A percentile compares a stretch with the other conserved stretches of the same genome.
Conservation (phyloP, 2,888 invertebrate species). For the Atethmia centrago region DNA sequence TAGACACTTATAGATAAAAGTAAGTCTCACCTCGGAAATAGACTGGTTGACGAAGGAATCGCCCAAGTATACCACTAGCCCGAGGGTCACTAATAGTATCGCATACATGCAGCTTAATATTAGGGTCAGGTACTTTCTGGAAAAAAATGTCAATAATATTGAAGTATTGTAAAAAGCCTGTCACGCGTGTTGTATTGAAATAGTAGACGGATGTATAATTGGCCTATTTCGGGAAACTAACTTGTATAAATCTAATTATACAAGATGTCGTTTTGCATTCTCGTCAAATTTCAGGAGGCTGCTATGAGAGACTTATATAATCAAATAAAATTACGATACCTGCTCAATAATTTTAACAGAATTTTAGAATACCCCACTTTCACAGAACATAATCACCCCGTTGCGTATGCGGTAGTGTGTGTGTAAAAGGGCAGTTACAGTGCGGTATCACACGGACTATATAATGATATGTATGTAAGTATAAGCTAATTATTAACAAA, state of each 20-base stretch:
- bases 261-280: too few relatives aligned
- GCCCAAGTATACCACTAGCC: constrained; percentile 91
- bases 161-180: neutral
- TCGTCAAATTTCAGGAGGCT: too few relatives aligned
- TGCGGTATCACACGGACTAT: too few relatives aligned
- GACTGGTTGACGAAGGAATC: constrained; percentile 89
- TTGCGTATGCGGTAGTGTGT: too few relatives aligned
- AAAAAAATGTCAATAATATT: constrained; percentile 56
- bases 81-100: constrained; percentile 92
- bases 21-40: constrained; percentile 89
- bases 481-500: neutral
- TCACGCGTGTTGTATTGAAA: neutral
- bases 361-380: too few relatives aligned
- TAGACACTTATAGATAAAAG: constrained; percentile 38
- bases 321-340: too few relatives aligned
- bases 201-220: neutral
- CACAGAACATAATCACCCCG: too few relatives aligned
- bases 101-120: constrained; percentile 93
- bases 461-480: too few relatives aligned
- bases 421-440: too few relatives aligned
- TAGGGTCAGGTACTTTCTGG: constrained; percentile 91
- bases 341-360: too few relatives aligned
- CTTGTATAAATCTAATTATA: neutral
- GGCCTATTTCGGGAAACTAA: too few relatives aligned
- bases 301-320: too few relatives aligned